Percentiles rank a stretch among this genome's conserved stretches.
phyloP scores from a whole-genome alignment of 64 coral and sea anemone genomes.

The Actinia equina region DNA sequence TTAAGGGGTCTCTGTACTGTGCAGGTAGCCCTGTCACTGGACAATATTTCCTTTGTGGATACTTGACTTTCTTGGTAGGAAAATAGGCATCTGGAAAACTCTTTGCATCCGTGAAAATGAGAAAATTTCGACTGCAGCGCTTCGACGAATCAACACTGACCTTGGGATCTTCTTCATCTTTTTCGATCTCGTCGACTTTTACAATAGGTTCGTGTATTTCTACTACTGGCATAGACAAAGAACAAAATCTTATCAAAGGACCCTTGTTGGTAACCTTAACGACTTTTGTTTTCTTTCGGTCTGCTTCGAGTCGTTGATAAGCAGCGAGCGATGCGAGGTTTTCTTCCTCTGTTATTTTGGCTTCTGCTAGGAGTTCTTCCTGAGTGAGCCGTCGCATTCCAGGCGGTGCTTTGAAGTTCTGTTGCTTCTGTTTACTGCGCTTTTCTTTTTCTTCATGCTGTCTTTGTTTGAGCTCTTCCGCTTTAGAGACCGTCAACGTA shows the following conservation, averaged over 20 bases:
- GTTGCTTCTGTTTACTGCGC: constrained; percentile 68
- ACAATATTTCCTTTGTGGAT: constrained; percentile 69
- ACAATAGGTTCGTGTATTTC: constrained; percentile 71
- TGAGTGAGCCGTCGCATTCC: constrained; percentile 77
- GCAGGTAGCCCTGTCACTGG: constrained; percentile 74
- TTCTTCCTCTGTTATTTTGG: constrained; percentile 86
- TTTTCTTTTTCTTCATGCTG: constrained; percentile 75
- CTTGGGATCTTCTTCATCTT: constrained; percentile 61
- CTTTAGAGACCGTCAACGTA: constrained; percentile 70
- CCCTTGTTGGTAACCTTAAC: constrained; percentile 75
- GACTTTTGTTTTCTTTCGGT: constrained; percentile 89
- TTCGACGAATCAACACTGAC: constrained; percentile 62
- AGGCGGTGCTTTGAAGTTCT: constrained; percentile 35
- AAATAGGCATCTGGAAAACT: constrained; percentile 87
- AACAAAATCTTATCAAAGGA: constrained; percentile 74
- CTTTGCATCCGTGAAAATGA: constrained; percentile 95
- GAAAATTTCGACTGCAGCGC: constrained; percentile 84
- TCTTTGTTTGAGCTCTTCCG: constrained; percentile 72
- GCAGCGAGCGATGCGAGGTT: constrained; percentile 78
- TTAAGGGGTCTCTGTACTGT: constrained; percentile 69
- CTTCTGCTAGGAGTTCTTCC: constrained; percentile 85
- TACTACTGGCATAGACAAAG: constrained; percentile 85
- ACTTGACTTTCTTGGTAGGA: constrained; percentile 75
- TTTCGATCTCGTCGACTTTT: constrained; percentile 77
- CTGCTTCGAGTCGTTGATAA: constrained; percentile 81